These are phyloP conservation scores for Diloba caeruleocephala DNA, from an alignment of 2,888 invertebrate species.

Conservation along the genomic window DNA sequence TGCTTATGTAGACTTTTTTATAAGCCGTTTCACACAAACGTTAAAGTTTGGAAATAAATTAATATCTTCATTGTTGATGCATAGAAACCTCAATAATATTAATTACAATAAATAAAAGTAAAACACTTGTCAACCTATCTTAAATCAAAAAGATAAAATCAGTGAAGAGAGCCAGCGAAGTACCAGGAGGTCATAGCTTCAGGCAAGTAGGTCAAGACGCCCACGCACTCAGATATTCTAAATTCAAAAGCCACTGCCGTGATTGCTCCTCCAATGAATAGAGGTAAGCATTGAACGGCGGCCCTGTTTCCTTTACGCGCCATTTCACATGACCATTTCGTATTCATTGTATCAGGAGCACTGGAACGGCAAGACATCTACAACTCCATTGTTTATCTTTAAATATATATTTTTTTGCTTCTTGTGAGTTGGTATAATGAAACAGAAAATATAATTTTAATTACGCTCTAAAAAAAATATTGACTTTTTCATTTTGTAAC, in stretches of 20 bases:
- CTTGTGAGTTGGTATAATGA: slow-evolving; percentile 14
- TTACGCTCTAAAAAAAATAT: no score
- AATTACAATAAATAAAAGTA: slow-evolving; percentile 27
- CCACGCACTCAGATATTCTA: slow-evolving; percentile 52
- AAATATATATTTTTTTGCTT: slow-evolving; percentile 6
- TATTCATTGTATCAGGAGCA: slow-evolving; percentile 37
- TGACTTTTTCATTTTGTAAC: no score
- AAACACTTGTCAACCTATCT: slow-evolving; percentile 10
- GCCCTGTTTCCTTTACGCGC: slow-evolving; percentile 41
- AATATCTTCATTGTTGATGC: no score
- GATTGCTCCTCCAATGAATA: slow-evolving; percentile 47
- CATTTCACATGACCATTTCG: slow-evolving; percentile 36
- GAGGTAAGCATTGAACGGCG: slow-evolving; percentile 35
- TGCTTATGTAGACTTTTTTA: no score
- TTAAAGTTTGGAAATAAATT: no score
- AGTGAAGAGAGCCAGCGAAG: slow-evolving; percentile 16
- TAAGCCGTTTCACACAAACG: no score
- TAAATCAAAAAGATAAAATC: slow-evolving; percentile 42
- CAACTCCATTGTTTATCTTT: slow-evolving; percentile 14
- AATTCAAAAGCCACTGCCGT: slow-evolving; percentile 48
- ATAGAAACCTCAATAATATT: slow-evolving; percentile 1
- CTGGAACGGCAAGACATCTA: slow-evolving; percentile 18
- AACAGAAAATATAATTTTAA: slow-evolving; percentile 32
- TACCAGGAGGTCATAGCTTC: slow-evolving; percentile 48
- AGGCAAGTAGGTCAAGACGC: slow-evolving; percentile 59